Base-by-base conservation (phyloP, 2,113 vertebrate genomes). In the Tetrax tetrax region DNA sequence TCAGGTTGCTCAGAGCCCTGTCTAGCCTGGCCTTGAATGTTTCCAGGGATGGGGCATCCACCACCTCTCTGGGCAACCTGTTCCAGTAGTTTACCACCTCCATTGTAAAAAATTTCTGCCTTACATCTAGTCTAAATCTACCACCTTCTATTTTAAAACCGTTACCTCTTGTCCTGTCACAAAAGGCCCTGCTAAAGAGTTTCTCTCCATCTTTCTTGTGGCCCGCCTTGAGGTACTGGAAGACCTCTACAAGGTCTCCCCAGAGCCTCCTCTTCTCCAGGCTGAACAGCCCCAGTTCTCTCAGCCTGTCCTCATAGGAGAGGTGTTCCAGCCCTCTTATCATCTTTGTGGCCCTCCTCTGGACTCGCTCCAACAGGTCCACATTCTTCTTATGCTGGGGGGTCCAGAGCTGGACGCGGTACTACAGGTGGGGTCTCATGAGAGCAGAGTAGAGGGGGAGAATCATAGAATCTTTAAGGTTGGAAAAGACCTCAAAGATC, bases 361-460 rank as follows among this genome's bases (percentile, higher is more conserved):
- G 74, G 41, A n/a, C 57, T 27, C 5, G 0, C 0, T 64, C 48
- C 1, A 2, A 24, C 47, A n/a, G 7, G 14, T 28, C 41, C 7
- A 4, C 4, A 4, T 37, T 7, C 13, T 37, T 57, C 38, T 3
- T 23, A 3, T 29, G 4, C 0, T 51, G 50, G 12, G 11, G 21
- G 4, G 8, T 5, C 15, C 56, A 82, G 37, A 82, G 21, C 31
- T 56, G 81, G 22, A 35, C 1, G 2, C 47, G 41, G 38, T 1
- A 28, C 27, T 38, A 4, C 35, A 81, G n/a, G 25, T 21, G 14
- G 8, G 8, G 21, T 56, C 28, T 71, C 47, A 66, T 1, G 2
- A 51, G 65, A 61, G 45, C 17, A 6, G 25, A 35, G 25, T 1
- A 70, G 27, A 69, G 27, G 9, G 21, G 27, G 23, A 86, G 47